A percentile compares a stretch with the other conserved stretches of the same genome.
Evolutionary conservation across 2,113 vertebrate genomes (phyloP).

Genomic region (Microcebus murinus): DNA sequence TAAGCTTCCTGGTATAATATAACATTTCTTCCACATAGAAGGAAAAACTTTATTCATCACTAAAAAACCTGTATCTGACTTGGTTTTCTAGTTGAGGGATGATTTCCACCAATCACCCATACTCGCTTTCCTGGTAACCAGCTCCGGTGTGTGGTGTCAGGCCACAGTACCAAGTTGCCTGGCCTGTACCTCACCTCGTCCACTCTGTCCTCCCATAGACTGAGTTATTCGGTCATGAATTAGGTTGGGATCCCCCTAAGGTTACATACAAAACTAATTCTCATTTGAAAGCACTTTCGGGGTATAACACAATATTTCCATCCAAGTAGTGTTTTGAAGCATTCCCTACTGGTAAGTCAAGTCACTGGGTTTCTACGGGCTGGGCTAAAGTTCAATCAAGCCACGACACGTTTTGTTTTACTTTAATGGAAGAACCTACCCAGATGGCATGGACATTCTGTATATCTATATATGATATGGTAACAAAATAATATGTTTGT

Average conservation of each 20-base stretch:
- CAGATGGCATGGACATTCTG: neutral
- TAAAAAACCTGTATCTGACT: neutral
- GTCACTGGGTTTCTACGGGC: neutral
- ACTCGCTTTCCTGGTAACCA: neutral
- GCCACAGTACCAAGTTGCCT: neutral
- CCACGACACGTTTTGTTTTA: neutral
- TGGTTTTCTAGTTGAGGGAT: neutral
- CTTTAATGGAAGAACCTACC: neutral
- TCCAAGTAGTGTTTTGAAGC: slow-evolving; percentile 15
- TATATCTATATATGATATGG: no score
- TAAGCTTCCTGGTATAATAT: neutral
- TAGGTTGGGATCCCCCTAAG: neutral
- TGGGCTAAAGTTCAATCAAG: neutral
- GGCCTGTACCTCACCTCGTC: neutral
- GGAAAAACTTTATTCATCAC: neutral
- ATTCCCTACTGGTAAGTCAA: neutral
- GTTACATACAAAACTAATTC: neutral
- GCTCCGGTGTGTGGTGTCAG: neutral
- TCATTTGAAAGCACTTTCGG: neutral
- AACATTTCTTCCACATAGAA: neutral
- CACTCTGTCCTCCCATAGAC: neutral
- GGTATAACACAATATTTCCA: neutral
- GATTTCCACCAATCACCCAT: neutral
- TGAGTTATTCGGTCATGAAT: neutral
- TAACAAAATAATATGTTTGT: neutral